Evolutionary conservation across 2,113 vertebrate species (phyloP).

Genomic region (Hippolais icterina): DNA sequence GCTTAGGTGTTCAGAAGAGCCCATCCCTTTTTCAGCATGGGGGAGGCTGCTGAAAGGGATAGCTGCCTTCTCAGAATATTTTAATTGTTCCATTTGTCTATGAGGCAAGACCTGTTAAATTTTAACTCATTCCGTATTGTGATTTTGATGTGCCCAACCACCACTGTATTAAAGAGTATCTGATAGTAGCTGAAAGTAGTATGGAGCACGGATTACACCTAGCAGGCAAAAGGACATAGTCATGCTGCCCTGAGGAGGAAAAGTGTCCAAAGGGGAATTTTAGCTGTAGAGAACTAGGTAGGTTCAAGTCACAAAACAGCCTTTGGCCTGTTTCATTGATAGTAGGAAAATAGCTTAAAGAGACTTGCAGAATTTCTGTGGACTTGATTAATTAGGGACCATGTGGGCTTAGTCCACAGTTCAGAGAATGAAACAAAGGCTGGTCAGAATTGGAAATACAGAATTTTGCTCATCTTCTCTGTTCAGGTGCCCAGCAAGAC

Average conservation of each 20-base stretch:
- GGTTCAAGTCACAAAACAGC: not conserved
- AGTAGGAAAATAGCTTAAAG: not conserved
- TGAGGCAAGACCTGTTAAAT: not conserved
- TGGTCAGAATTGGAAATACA: not conserved
- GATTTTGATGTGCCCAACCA: not conserved
- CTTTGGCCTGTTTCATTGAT: not conserved
- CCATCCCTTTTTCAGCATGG: not conserved
- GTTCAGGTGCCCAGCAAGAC: not conserved
- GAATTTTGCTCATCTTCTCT: not conserved
- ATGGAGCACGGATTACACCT: not conserved
- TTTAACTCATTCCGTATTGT: not conserved
- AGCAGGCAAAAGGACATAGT: not conserved
- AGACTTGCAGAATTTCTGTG: not conserved
- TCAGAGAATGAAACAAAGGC: not conserved
- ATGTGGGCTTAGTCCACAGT: not conserved
- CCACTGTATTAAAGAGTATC: not conserved
- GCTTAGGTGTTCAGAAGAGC: not conserved
- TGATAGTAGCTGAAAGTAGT: not conserved
- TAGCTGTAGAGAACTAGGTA: not conserved
- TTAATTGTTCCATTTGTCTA: not conserved
- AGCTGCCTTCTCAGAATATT: not conserved
- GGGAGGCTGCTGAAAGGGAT: not conserved
- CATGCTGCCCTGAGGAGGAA: not conserved
- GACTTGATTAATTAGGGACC: not conserved
- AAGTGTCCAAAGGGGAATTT: not conserved